Evolutionary conservation across 2,888 invertebrate genomes (phyloP).

Genomic region (Heliconius hortense): DNA sequence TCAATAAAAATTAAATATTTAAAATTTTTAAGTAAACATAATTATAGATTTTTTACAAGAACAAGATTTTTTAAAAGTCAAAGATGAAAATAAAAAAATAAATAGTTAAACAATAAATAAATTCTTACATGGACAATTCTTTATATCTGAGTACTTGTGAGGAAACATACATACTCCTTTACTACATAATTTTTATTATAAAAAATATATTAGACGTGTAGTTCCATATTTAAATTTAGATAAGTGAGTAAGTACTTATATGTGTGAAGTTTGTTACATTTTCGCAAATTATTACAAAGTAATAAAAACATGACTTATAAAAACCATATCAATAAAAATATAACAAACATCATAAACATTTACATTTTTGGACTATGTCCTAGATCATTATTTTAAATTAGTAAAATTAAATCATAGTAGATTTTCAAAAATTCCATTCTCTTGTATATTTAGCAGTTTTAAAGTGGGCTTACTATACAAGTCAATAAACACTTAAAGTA

Average conservation of each 20-base stretch:
- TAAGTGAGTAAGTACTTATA: background rate
- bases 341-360: background rate
- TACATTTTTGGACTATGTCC: background rate
- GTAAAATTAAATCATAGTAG: background rate
- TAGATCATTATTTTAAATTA: background rate
- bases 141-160: background rate
- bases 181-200: background rate
- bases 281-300: background rate
- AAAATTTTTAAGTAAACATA: background rate
- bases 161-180: background rate
- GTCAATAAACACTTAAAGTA: background rate
- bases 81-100: background rate
- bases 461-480: background rate
- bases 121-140: background rate
- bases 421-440: background rate
- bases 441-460: background rate
- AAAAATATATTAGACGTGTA: background rate
- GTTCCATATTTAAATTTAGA: constrained; percentile 2
- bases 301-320: background rate
- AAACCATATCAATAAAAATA: background rate
- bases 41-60: background rate
- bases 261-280: background rate
- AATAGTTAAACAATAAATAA: background rate
- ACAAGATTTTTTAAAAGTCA: background rate
- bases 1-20: too few species aligned